phyloP scores from a whole-genome alignment of 2,888 invertebrate species.

The Sericinus montela region DNA sequence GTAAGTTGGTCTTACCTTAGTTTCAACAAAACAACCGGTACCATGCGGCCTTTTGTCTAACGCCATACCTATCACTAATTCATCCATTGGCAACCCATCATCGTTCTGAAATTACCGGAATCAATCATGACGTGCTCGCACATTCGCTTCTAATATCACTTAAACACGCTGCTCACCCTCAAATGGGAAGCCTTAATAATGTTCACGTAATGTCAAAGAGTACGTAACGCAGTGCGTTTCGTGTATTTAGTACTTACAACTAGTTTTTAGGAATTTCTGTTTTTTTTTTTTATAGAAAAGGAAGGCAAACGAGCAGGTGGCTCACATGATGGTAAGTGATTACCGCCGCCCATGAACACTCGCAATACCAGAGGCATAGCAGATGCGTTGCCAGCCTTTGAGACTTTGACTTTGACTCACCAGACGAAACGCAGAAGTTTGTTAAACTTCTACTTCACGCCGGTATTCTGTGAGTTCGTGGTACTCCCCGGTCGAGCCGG shows the following conservation, averaged over 20 bases:
- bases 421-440: too few species aligned
- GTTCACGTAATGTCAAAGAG: conserved; percentile 49
- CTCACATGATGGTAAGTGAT: too few species aligned
- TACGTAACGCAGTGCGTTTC: conserved; percentile 18
- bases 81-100: conserved; percentile 26
- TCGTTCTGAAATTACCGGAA: conserved; percentile 45
- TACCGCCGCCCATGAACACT: too few species aligned
- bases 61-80: conserved; percentile 33
- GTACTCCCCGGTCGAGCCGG: too few species aligned
- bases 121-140: conserved; percentile 62
- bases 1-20: neutral
- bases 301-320: too few species aligned
- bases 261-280: too few species aligned
- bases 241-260: neutral
- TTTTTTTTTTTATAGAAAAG: too few species aligned
- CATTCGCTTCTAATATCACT: conserved; percentile 70
- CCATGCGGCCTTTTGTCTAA: conserved; percentile 11
- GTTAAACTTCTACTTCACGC: too few species aligned
- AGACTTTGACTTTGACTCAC: too few species aligned
- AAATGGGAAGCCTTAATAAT: conserved; percentile 70
- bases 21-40: neutral
- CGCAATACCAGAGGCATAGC: too few species aligned
- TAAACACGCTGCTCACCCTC: conserved; percentile 55
- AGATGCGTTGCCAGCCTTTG: too few species aligned
- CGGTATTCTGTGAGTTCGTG: too few species aligned